Evolutionary conservation across 2,797 vertebrate species (phyloP), one percentile per base, ranked within the genome.

Genomic region (Microctenopoma lineatum): DNA sequence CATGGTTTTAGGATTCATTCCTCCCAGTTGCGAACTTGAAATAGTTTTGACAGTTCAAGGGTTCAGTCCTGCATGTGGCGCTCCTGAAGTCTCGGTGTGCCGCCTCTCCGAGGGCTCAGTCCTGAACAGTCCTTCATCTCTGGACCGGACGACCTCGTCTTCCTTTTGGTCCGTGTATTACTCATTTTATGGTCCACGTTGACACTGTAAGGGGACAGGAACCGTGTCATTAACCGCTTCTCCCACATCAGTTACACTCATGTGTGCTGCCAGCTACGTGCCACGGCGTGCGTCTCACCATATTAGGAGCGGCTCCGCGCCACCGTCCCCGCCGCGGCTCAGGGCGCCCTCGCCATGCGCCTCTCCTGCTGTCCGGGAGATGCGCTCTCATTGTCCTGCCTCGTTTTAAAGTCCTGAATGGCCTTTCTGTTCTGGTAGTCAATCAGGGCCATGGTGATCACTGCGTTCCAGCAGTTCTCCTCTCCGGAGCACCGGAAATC

Each of bases 391-490:
- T 86, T 87, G 80, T 95, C 94, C 89, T 95, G 96, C 3, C 94
- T 93, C 61, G 95, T 94, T 87, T 95, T 95, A 92, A 98, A 96
- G 91, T 95, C 93, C 94, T 96, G 93, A 86, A 98, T 93, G 53
- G 97, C 97, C 66, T 95, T 95, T 72, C 94, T 94, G 95, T 99
- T 99, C 95, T 99, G 96, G 84, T 95, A 98, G 79, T 96, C 96
- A 55, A 98, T 98, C 85, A 99, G 94, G 0, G 97, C 97, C 96
- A 99, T 94, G 42, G 96, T 95, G 92, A 99, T 98, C 73, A 96
- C 94, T 2, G 96, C 95, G 75, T 96, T 97, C 97, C 97, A 99
- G 91, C 95, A 94, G 93, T 94, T 95, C 27, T 94, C 92, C 87
- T 97, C 95, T 46, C 94, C 95, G 0, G 95, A 78, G 87, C 96